Evolutionary conservation across 2,888 invertebrate genomes (phyloP).

Genomic region (Eupithecia vulgata): DNA sequence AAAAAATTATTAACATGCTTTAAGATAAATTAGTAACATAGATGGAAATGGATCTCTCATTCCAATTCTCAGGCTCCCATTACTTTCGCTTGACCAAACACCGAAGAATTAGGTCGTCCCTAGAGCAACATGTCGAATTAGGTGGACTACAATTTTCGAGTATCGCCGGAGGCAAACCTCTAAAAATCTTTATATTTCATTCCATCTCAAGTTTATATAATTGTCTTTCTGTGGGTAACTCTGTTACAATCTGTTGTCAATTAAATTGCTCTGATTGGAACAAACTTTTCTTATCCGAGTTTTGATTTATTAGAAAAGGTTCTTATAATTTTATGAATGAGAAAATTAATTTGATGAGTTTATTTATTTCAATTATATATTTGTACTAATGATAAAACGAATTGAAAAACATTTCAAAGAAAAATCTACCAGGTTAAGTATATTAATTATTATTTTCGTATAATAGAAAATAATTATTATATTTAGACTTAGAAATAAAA

Average conservation of each 20-base stretch:
- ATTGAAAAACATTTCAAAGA: too few relatives aligned
- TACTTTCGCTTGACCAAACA: too few relatives aligned
- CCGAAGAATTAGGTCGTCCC: not conserved
- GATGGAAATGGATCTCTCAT: too few relatives aligned
- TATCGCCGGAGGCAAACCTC: not conserved
- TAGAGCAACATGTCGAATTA: not conserved
- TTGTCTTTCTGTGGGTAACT: not conserved
- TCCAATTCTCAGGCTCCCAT: too few relatives aligned
- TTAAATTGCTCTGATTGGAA: constrained; percentile 1
- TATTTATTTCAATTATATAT: not conserved
- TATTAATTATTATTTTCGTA: too few relatives aligned
- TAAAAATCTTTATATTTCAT: not conserved
- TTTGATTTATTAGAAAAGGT: constrained; percentile 1
- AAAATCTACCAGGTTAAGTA: too few relatives aligned
- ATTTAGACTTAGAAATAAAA: too few relatives aligned
- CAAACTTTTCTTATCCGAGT: constrained; percentile 5
- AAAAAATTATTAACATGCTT: too few relatives aligned
- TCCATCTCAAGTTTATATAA: constrained; percentile 1
- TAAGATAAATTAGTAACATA: too few relatives aligned
- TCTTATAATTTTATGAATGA: not conserved
- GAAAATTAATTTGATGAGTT: not conserved
- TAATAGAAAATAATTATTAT: too few relatives aligned
- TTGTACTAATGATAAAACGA: not conserved
- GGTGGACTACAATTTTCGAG: not conserved
- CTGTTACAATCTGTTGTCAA: not conserved